These are phyloP conservation scores for Gerris lacustris DNA, from an alignment of 2,888 invertebrate genomes.

Conservation along the genomic window DNA sequence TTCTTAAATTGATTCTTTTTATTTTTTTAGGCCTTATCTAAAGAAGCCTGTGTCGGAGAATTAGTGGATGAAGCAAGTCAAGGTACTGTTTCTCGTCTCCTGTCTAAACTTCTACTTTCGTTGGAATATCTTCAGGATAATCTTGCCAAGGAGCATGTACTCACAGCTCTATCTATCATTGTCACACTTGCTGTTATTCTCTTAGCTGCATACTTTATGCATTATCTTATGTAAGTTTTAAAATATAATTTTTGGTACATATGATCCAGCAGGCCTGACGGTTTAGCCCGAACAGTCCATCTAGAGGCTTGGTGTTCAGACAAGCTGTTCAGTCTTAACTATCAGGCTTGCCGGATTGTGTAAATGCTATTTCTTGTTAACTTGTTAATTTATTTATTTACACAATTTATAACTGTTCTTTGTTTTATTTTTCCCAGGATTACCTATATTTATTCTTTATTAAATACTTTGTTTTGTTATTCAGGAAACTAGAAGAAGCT, in stretches of 20 bases:
- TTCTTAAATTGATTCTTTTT: slow-evolving; percentile 4
- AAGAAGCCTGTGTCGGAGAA: slow-evolving; percentile 49
- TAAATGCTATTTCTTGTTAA: neutral
- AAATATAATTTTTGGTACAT: neutral
- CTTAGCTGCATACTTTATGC: slow-evolving; percentile 71
- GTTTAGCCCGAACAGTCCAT: neutral
- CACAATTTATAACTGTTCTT: too few relatives aligned
- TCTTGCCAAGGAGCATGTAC: slow-evolving; percentile 60
- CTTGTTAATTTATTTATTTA: too few relatives aligned
- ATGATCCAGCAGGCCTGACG: neutral
- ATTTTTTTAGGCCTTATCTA: slow-evolving; percentile 51
- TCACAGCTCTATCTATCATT: slow-evolving; percentile 64
- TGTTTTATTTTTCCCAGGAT: too few relatives aligned
- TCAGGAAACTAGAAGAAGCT: slow-evolving; percentile 49
- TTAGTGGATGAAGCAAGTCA: slow-evolving; percentile 65
- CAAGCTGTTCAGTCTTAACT: neutral
- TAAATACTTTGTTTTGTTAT: too few relatives aligned
- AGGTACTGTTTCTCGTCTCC: slow-evolving; percentile 55
- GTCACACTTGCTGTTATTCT: slow-evolving; percentile 66
- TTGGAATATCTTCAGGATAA: slow-evolving; percentile 56
- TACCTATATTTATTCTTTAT: too few relatives aligned
- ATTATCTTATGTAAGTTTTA: slow-evolving; percentile 56
- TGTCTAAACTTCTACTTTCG: slow-evolving; percentile 52
- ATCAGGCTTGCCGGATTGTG: neutral
- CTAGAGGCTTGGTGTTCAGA: too few relatives aligned